Evolutionary conservation across 2,888 invertebrate genomes (phyloP).

Genomic region (Crossocerus cetratus): DNA sequence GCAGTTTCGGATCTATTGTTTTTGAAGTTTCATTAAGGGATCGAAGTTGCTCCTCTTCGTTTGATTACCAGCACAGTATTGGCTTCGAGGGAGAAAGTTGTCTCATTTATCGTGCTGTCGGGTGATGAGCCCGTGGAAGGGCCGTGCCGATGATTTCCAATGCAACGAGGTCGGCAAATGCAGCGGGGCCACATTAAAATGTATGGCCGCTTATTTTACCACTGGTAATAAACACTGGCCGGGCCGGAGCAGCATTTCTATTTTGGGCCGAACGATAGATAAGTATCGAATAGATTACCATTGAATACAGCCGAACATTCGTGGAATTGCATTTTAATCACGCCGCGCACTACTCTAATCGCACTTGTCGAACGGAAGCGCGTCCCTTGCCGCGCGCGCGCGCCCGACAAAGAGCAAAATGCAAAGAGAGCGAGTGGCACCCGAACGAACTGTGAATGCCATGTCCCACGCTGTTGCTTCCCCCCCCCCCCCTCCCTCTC

Average conservation of each 20-base stretch:
- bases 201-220: conserved; percentile 1
- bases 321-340: conserved; percentile 3
- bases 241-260: background rate
- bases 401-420: conserved; percentile 5
- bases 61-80: too few relatives aligned
- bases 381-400: background rate
- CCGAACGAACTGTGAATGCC: conserved; percentile 22
- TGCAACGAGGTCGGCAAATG: too few relatives aligned
- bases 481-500: too few relatives aligned
- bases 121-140: background rate
- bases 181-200: background rate
- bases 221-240: conserved; percentile 1
- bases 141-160: background rate
- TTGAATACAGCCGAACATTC: background rate
- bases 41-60: too few relatives aligned
- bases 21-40: too few relatives aligned
- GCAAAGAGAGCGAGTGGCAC: conserved; percentile 1
- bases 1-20: too few relatives aligned
- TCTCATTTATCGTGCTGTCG: too few relatives aligned
- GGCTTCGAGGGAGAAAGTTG: too few relatives aligned
- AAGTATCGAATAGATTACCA: conserved; percentile 2
- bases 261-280: background rate
- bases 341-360: background rate
- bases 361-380: background rate
- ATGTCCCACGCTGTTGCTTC: too few relatives aligned